Percentiles rank a stretch among this genome's conserved stretches.
phyloP scores from a whole-genome alignment of 2,888 invertebrate genomes.

The Electrophaes corylata region DNA sequence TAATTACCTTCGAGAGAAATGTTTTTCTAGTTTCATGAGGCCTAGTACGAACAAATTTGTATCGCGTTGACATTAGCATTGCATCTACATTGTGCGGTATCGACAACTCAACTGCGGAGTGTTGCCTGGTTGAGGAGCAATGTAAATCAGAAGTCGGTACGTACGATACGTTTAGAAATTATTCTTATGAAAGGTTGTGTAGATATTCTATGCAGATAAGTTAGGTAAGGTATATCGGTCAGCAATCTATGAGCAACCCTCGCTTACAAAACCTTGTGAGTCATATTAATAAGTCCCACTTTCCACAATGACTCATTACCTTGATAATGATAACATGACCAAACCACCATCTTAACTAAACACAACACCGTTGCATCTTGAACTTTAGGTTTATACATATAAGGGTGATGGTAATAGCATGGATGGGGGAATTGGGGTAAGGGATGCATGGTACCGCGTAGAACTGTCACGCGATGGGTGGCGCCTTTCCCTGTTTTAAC shows the following conservation, averaged over 20 bases:
- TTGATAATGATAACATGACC: constrained; percentile 66
- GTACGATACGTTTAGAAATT: no score
- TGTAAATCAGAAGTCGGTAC: no score
- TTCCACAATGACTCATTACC: constrained; percentile 74
- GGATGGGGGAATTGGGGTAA: constrained; percentile 29
- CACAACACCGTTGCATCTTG: constrained; percentile 31
- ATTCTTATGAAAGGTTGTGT: constrained; percentile 1
- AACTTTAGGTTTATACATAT: constrained; percentile 43
- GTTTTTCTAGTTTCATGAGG: no score
- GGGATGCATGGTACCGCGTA: constrained; percentile 52
- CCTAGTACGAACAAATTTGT: no score
- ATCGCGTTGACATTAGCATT: no score
- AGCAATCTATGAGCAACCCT: constrained; percentile 40
- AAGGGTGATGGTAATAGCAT: constrained; percentile 35
- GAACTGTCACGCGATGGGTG: constrained; percentile 69
- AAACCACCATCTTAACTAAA: constrained; percentile 38
- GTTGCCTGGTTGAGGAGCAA: no score
- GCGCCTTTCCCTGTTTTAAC: constrained; percentile 66
- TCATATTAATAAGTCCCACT: constrained; percentile 69
- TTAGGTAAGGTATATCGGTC: constrained; percentile 25
- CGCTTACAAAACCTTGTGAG: constrained; percentile 50
- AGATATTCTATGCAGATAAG: background rate
- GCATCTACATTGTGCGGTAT: no score
- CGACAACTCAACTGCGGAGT: no score
- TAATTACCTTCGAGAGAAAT: no score